These are phyloP conservation scores for Heliconius ismenius DNA, from an alignment of 2,888 invertebrate genomes.

Conservation along the genomic window DNA sequence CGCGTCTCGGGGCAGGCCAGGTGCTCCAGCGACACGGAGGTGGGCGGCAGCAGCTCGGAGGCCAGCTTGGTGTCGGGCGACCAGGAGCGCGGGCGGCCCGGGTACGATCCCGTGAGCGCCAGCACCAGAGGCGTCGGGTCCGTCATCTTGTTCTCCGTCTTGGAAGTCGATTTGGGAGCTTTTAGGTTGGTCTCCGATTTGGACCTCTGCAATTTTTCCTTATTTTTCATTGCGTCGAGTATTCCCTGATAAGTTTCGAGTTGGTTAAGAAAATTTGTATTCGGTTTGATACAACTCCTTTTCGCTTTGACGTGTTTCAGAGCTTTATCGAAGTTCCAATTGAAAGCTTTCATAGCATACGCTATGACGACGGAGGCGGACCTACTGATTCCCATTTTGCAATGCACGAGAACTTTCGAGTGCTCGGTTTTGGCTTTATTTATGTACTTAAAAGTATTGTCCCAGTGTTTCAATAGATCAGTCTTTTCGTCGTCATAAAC, in stretches of 20 bases:
- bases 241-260: slow-evolving; percentile 98
- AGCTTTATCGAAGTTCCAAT: slow-evolving; percentile 95
- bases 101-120: slow-evolving; percentile 74
- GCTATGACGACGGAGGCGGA: slow-evolving; percentile 99
- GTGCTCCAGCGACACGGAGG: slow-evolving; percentile 87
- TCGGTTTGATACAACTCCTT: slow-evolving; percentile 97
- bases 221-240: slow-evolving; percentile 97
- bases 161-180: slow-evolving; percentile 83
- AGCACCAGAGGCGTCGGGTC: slow-evolving; percentile 84
- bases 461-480: slow-evolving; percentile 98
- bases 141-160: slow-evolving; percentile 81
- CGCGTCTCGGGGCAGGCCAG: slow-evolving; percentile 83
- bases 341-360: slow-evolving; percentile 98
- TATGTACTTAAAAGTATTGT: slow-evolving; percentile 98
- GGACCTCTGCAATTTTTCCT: slow-evolving; percentile 94
- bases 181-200: slow-evolving; percentile 96
- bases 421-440: slow-evolving; percentile 93
- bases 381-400: slow-evolving; percentile 99
- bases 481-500: slow-evolving; percentile 99
- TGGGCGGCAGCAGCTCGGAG: slow-evolving; percentile 82
- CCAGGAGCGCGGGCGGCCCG: slow-evolving; percentile 86
- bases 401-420: slow-evolving; percentile 97
- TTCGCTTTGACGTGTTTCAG: slow-evolving; percentile 94
- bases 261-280: slow-evolving; percentile 95
- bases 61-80: slow-evolving; percentile 86